Evolutionary conservation across 2,888 invertebrate genomes (phyloP).

Genomic region (Ormyrus rosae): DNA sequence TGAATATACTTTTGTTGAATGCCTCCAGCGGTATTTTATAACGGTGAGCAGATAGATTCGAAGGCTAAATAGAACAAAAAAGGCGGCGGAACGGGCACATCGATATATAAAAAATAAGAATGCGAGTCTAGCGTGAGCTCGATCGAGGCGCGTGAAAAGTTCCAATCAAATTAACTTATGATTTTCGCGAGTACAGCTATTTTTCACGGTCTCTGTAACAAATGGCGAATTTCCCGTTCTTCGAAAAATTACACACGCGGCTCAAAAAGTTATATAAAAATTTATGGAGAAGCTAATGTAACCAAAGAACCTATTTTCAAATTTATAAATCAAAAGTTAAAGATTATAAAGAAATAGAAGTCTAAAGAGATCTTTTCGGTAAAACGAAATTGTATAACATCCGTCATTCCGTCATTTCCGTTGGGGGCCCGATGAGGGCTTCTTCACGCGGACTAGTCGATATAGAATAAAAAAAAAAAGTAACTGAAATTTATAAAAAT

Average conservation of each 20-base stretch:
- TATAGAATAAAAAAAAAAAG: constrained; percentile 33
- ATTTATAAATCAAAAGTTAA: constrained; percentile 38
- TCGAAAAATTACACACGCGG: no score
- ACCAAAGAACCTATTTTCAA: constrained; percentile 26
- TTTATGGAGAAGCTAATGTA: constrained; percentile 4
- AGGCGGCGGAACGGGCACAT: constrained; percentile 2
- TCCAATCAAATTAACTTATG: constrained; percentile 25
- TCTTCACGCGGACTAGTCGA: constrained; percentile 31
- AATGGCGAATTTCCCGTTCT: no score
- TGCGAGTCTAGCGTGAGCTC: constrained; percentile 19
- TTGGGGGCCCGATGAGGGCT: constrained; percentile 21
- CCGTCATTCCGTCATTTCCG: constrained; percentile 4
- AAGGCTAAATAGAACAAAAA: neutral
- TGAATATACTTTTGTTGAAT: constrained; percentile 51
- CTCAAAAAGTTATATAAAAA: neutral
- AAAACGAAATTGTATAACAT: constrained; percentile 4
- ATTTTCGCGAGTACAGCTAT: neutral
- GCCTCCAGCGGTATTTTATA: constrained; percentile 36
- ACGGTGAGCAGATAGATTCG: neutral
- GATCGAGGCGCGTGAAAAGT: constrained; percentile 45
- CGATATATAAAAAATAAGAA: constrained; percentile 2
- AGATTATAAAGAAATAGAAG: neutral
- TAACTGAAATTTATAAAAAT: constrained; percentile 37
- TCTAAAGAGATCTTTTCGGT: neutral
- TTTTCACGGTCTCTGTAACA: no score